phyloP scores from a whole-genome alignment of 2,888 invertebrate species.

The Patella depressa region DNA sequence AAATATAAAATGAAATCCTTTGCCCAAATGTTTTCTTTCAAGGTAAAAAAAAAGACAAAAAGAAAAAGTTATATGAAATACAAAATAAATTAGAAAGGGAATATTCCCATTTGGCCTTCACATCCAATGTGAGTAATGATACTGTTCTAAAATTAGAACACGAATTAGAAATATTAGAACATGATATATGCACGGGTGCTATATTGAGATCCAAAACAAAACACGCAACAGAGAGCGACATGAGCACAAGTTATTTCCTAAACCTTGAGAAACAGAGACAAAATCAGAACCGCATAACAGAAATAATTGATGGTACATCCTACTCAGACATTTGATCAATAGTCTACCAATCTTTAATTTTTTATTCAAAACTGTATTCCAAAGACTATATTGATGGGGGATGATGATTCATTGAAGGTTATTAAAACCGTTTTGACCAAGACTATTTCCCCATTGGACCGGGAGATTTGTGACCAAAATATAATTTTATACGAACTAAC shows the following conservation, averaged over 20 bases:
- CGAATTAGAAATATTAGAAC: not conserved
- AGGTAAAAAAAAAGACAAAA: slow-evolving; percentile 7
- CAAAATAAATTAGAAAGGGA: slow-evolving; percentile 19
- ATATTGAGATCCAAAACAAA: not conserved
- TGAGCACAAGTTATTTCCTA: not conserved
- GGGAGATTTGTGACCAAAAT: not conserved
- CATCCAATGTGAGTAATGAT: not conserved
- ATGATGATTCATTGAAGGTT: not conserved
- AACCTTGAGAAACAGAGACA: not conserved
- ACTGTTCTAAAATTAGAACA: not conserved
- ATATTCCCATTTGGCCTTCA: not conserved
- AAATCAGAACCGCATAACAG: not conserved
- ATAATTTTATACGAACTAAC: slow-evolving; percentile 16
- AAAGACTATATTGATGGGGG: not conserved
- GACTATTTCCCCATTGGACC: not conserved
- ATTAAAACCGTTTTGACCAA: not conserved
- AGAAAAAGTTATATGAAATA: slow-evolving; percentile 15
- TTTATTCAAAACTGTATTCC: not conserved
- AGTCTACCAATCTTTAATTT: not conserved
- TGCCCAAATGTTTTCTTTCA: slow-evolving; percentile 8
- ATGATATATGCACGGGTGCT: not conserved
- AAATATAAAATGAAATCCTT: slow-evolving; percentile 26
- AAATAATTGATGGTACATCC: not conserved
- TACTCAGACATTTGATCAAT: not conserved
- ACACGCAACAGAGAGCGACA: not conserved